These are phyloP conservation scores for Chionoecetes opilio DNA, from an alignment of 1,140 invertebrate species.

Conservation along the genomic window DNA sequence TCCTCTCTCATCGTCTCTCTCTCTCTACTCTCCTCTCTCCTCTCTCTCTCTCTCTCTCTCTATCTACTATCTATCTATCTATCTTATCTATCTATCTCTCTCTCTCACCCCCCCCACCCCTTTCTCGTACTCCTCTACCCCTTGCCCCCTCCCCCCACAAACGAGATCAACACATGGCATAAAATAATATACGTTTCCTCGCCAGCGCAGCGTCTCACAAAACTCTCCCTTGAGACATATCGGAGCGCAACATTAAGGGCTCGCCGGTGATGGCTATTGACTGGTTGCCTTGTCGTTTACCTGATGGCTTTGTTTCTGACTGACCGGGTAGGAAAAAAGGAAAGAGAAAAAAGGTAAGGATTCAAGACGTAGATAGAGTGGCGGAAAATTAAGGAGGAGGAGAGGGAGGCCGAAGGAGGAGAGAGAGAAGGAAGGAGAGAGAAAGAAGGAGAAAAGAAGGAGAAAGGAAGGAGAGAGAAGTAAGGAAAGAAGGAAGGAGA, in stretches of 20 bases:
- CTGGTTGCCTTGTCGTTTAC: too few relatives aligned
- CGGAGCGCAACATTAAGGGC: too few relatives aligned
- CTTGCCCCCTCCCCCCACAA: too few relatives aligned
- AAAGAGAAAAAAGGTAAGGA: neutral
- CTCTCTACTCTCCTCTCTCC: constrained; percentile 4
- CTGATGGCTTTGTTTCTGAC: too few relatives aligned
- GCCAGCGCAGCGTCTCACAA: too few relatives aligned
- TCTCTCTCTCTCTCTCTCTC: neutral
- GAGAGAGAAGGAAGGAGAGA: neutral
- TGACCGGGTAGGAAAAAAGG: too few relatives aligned
- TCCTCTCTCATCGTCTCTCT: neutral
- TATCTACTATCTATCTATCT: constrained; percentile 1
- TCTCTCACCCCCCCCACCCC: neutral
- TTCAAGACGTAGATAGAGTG: neutral
- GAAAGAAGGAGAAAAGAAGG: neutral
- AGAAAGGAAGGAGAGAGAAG: neutral
- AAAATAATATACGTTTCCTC: too few relatives aligned
- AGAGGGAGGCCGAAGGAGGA: neutral
- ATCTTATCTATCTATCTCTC: constrained; percentile 34
- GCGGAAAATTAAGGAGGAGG: neutral
- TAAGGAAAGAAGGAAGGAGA: neutral
- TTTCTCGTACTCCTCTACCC: too few relatives aligned
- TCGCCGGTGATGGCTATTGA: too few relatives aligned
- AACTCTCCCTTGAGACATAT: too few relatives aligned
- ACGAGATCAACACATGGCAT: too few relatives aligned